These are phyloP conservation scores for Cephalopterus ornatus DNA, from an alignment of 2,113 vertebrate genomes.

Conservation along the genomic window DNA sequence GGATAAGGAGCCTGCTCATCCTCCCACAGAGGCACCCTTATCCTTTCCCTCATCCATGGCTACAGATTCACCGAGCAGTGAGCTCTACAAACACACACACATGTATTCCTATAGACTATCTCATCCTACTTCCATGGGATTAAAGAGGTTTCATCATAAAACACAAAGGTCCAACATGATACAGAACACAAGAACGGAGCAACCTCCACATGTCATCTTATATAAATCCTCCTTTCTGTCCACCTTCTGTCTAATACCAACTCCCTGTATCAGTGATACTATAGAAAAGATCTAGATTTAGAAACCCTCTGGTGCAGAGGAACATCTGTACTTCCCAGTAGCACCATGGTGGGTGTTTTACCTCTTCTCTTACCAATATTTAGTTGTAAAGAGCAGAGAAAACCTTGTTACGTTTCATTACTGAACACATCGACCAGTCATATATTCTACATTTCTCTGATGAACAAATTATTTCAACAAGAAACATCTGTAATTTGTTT, in stretches of 20 bases:
- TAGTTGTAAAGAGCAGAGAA: not conserved
- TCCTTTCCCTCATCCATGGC: rapidly evolving
- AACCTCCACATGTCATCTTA: not conserved
- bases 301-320: not conserved
- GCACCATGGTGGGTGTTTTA: not conserved
- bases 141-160: not conserved
- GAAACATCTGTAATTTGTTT: not conserved
- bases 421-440: not conserved
- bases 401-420: not conserved
- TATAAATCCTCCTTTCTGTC: not conserved
- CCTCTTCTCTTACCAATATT: not conserved
- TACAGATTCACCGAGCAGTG: not conserved
- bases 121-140: not conserved
- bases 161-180: not conserved
- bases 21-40: not conserved
- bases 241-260: not conserved
- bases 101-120: not conserved
- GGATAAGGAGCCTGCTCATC: not conserved
- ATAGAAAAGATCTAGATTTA: not conserved
- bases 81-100: not conserved
- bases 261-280: not conserved
- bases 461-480: not conserved
- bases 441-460: not conserved
- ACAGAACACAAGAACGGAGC: not conserved
- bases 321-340: not conserved